These are phyloP conservation scores for Ceyx cyanopectus DNA, from an alignment of 2,113 vertebrate genomes.

Conservation along the genomic window DNA sequence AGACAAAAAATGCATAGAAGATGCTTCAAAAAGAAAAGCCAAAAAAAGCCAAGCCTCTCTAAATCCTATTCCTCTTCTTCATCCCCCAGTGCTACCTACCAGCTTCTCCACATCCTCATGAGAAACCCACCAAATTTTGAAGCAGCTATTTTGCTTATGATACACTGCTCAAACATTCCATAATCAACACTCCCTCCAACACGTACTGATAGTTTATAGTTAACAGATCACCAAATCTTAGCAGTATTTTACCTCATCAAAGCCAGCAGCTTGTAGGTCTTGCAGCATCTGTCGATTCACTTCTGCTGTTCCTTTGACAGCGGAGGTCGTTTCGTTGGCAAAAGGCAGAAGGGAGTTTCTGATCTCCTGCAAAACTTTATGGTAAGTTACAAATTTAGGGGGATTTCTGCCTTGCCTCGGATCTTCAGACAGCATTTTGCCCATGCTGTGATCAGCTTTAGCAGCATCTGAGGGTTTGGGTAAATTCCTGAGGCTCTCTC, in stretches of 20 bases:
- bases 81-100: background rate
- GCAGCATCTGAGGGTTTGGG: conserved; percentile 89
- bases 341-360: conserved; percentile 93
- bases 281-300: conserved; percentile 89
- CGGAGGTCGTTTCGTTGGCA: conserved; percentile 84
- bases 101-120: background rate
- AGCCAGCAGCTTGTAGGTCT: conserved; percentile 87
- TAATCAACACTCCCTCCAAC: background rate
- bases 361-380: conserved; percentile 95
- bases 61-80: background rate
- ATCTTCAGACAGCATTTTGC: conserved; percentile 87
- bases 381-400: conserved; percentile 88
- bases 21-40: background rate
- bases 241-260: conserved; percentile 89
- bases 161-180: background rate
- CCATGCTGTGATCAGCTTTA: conserved; percentile 82
- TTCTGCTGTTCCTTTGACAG: conserved; percentile 79
- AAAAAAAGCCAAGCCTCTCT: background rate
- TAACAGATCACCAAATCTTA: background rate
- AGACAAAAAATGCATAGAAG: background rate
- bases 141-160: background rate
- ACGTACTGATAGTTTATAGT: background rate
- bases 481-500: conserved; percentile 94
- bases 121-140: background rate
- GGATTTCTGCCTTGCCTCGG: conserved; percentile 88